Conservation (phyloP, 2,797 vertebrate species). For the Fratercula arctica region DNA sequence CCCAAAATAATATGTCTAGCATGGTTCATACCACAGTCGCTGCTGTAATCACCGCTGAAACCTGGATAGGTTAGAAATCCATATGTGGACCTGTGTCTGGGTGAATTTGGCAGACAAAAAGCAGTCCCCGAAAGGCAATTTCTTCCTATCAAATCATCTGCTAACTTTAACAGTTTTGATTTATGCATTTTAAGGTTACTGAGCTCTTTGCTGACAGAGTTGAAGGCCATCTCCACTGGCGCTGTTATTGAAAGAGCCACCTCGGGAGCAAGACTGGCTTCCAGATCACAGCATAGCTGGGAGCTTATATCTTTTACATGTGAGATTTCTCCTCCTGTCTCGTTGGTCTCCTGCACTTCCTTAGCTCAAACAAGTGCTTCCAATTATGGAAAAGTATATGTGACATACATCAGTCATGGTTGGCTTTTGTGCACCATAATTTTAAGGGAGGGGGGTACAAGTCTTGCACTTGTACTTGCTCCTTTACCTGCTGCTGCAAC, state of each 20-base stretch:
- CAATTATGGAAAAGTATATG: not conserved
- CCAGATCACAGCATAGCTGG: not conserved
- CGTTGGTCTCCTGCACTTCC: not conserved
- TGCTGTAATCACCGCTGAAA: constrained; percentile 42
- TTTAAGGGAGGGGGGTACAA: not conserved
- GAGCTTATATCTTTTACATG: not conserved
- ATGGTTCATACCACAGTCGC: constrained; percentile 13
- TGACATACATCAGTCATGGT: not conserved
- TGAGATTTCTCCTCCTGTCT: not conserved
- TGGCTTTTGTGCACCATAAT: not conserved
- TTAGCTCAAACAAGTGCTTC: not conserved
- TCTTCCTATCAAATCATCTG: constrained; percentile 25
- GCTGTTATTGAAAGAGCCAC: not conserved
- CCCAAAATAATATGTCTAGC: constrained; percentile 30
- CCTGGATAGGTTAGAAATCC: constrained; percentile 38
- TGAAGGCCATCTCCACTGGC: not conserved
- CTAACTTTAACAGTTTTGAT: constrained; percentile 28
- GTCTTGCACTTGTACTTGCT: not conserved
- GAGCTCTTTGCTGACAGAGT: constrained; percentile 3
- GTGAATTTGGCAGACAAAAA: constrained; percentile 45
- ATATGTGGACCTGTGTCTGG: constrained; percentile 6
- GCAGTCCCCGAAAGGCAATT: constrained; percentile 13
- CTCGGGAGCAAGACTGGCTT: not conserved
- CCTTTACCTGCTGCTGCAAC: not conserved
- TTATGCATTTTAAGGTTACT: constrained; percentile 39